phyloP scores from a whole-genome alignment of 2,888 invertebrate species.

The Drosophila anomalata region DNA sequence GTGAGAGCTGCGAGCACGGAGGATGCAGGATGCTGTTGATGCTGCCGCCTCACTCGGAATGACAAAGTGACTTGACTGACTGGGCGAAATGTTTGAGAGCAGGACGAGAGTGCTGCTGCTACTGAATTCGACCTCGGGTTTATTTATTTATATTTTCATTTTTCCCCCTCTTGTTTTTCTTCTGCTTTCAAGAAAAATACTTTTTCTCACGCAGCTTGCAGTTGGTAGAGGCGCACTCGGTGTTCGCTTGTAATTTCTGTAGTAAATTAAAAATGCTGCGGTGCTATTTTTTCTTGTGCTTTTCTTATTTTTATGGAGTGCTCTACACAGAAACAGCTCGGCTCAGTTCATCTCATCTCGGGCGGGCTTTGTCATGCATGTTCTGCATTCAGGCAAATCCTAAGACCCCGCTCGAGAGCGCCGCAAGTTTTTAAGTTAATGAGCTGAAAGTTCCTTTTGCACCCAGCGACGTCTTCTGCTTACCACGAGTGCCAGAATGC shows the following conservation, averaged over 20 bases:
- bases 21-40: slow-evolving; percentile 40
- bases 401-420: slow-evolving; percentile 53
- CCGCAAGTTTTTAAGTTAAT: slow-evolving; percentile 59
- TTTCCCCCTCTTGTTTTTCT: slow-evolving; percentile 38
- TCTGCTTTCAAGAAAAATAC: slow-evolving; percentile 56
- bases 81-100: slow-evolving; percentile 38
- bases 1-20: slow-evolving; percentile 27
- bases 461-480: slow-evolving; percentile 28
- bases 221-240: slow-evolving; percentile 9
- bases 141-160: slow-evolving; percentile 78
- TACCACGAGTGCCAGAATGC: slow-evolving; percentile 15
- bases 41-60: slow-evolving; percentile 55
- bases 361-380: slow-evolving; percentile 56
- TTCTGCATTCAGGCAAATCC: slow-evolving; percentile 37
- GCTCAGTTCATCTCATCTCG: slow-evolving; percentile 37
- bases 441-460: slow-evolving; percentile 56
- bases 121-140: slow-evolving; percentile 74
- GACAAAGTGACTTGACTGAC: slow-evolving; percentile 76
- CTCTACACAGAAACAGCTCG: slow-evolving; percentile 40
- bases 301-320: slow-evolving; percentile 54
- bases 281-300: slow-evolving; percentile 43
- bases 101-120: slow-evolving; percentile 34
- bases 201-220: slow-evolving; percentile 52
- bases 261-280: slow-evolving; percentile 77
- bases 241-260: slow-evolving; percentile 63